Conservation (phyloP, 2,888 invertebrate species). For the Carabus problematicus region DNA sequence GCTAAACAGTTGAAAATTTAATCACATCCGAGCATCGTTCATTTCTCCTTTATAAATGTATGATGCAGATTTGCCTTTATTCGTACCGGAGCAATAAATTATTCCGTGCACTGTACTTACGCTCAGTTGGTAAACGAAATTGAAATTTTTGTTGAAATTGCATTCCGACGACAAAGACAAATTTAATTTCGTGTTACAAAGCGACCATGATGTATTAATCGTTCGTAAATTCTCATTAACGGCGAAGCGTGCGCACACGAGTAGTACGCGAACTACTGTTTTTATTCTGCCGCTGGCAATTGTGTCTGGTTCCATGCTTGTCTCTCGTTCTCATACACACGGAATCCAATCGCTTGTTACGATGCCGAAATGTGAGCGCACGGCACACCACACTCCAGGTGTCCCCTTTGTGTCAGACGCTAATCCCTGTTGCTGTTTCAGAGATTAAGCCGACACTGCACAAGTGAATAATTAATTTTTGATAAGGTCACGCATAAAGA, state of each 20-base stretch:
- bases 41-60: neutral
- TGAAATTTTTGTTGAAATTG: slow-evolving; percentile 40
- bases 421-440: slow-evolving; percentile 9
- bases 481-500: neutral
- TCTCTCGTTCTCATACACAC: slow-evolving; percentile 5
- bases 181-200: slow-evolving; percentile 36
- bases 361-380: slow-evolving; percentile 15
- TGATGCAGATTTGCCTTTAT: slow-evolving; percentile 6
- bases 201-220: slow-evolving; percentile 37
- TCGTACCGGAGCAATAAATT: slow-evolving; percentile 7
- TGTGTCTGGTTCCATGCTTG: neutral
- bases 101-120: slow-evolving; percentile 26
- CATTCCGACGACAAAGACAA: slow-evolving; percentile 37
- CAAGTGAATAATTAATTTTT: slow-evolving; percentile 10
- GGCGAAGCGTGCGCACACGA: slow-evolving; percentile 14
- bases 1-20: neutral
- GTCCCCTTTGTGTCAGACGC: slow-evolving; percentile 2
- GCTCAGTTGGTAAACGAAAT: slow-evolving; percentile 33
- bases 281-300: neutral
- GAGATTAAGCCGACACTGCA: slow-evolving; percentile 5
- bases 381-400: neutral
- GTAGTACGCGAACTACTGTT: neutral
- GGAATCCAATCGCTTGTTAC: slow-evolving; percentile 12
- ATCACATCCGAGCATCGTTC: too few species aligned
- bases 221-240: slow-evolving; percentile 39